Conservation (phyloP, 1,140 invertebrate species). For the Pissodes strobi region DNA sequence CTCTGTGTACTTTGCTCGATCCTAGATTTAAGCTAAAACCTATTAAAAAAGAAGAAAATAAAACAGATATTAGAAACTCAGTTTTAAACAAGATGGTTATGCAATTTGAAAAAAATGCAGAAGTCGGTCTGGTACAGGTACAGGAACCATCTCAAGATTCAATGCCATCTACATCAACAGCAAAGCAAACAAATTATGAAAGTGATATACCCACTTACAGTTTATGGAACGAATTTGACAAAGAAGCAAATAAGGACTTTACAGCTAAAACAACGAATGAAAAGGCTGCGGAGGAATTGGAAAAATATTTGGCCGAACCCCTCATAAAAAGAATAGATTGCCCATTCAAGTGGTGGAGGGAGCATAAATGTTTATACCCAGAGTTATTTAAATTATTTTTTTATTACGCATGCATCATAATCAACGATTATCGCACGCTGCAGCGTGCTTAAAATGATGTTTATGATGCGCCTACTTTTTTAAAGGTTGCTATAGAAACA, state of each 20-base stretch:
- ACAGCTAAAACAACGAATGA: background rate
- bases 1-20: slow-evolving; percentile 26
- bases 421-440: too few species aligned
- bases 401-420: too few species aligned
- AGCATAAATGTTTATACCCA: slow-evolving; percentile 1
- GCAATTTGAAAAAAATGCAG: background rate
- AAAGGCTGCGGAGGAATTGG: background rate
- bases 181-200: background rate
- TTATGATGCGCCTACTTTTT: too few species aligned
- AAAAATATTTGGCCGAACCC: slow-evolving; percentile 4
- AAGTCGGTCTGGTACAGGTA: background rate
- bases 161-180: too few species aligned
- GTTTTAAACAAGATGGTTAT: background rate
- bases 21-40: slow-evolving; percentile 13
- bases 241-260: background rate
- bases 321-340: background rate
- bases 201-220: background rate
- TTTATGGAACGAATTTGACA: background rate
- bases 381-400: slow-evolving; percentile 35
- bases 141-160: background rate
- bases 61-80: background rate
- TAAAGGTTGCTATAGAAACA: too few species aligned
- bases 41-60: slow-evolving; percentile 1
- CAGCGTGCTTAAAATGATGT: too few species aligned
- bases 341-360: slow-evolving; percentile 20